Evolutionary conservation across 2,113 vertebrate species (phyloP), one percentile per base, ranked within the genome.

Genomic region (Lampris incognitus): DNA sequence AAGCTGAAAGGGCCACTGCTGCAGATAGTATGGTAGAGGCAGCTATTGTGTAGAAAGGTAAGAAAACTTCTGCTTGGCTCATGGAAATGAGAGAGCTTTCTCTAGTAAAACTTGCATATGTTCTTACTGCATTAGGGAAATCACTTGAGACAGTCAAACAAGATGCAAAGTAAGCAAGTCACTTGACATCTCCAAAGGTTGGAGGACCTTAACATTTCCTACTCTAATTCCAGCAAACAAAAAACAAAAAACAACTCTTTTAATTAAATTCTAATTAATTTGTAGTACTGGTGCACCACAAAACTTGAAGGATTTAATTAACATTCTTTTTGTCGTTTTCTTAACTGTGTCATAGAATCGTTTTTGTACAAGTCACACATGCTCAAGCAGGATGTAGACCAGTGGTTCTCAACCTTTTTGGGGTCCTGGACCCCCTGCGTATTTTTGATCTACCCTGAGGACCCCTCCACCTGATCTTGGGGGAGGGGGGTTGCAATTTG

Each of bases 61-160:
- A 81, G 54, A 50, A 74, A 76, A 70, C 38, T 56, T 89, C 64
- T 6, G 42, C 80, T 40, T 66, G 56, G 72, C 86, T 72, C 67
- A 93, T 87, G 92, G 66, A 94, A 94, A 94, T 92, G 1, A 75
- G 62, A 42, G 48, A 80, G 76, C 85, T 86, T 87, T 88, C 82
- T 86, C 68, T 68, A 86, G 85, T 74, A 83, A 92, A 89, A 89
- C 86, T 87, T 88, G 89, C 88, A 89, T 89, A 76, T 83, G 77
- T 83, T 89, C 77, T 87, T 77, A 90, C 76, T 90, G 89, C 63
- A 89, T 92, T 95, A 95, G 90, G 93, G 75, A 95, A 95, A 95
- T 94, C 67, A 77, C 51, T 69, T n/a, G 13, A 81, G 82, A 78
- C 85, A 93, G 89, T 85, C 92, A 94, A 93, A 94, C 85, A 90